Percentiles rank a stretch among this genome's conserved stretches.
phyloP scores from a whole-genome alignment of 1,140 invertebrate species.

The Gerris buenoi region DNA sequence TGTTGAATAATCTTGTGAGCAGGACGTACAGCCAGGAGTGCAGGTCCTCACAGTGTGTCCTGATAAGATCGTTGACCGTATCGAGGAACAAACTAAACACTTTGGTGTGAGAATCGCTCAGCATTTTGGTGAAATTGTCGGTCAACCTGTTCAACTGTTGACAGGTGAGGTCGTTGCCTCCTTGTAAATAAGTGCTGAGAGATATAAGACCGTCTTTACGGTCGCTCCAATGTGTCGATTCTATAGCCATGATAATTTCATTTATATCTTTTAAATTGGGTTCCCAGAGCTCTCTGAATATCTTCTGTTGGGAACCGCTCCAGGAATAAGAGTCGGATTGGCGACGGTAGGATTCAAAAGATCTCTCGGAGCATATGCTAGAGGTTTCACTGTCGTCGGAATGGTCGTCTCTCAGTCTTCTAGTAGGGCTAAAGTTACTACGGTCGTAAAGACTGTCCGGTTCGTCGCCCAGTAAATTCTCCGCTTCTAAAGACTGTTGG shows the following conservation, averaged over 20 bases:
- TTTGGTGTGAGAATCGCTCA: constrained; percentile 93
- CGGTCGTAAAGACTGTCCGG: constrained; percentile 35
- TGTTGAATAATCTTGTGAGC: constrained; percentile 61
- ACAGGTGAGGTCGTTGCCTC: constrained; percentile 47
- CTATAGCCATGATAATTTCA: constrained; percentile 74
- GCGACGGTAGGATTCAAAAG: constrained; percentile 65
- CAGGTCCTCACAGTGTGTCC: constrained; percentile 70
- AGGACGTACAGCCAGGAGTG: constrained; percentile 82
- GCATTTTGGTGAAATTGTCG: constrained; percentile 89
- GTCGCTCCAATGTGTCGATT: constrained; percentile 78
- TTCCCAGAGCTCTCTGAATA: constrained; percentile 49
- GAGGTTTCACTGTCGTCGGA: constrained; percentile 88
- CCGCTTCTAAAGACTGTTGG: constrained; percentile 76
- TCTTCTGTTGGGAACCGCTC: constrained; percentile 60
- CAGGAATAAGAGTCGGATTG: constrained; percentile 54
- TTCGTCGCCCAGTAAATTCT: constrained; percentile 61
- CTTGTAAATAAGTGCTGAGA: constrained; percentile 56
- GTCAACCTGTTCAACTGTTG: constrained; percentile 64
- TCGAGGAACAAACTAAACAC: constrained; percentile 81
- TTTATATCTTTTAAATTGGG: constrained; percentile 54
- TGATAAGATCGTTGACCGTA: constrained; percentile 73
- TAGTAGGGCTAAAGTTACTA: not conserved
- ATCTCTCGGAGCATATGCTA: constrained; percentile 83
- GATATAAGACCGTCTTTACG: constrained; percentile 79
- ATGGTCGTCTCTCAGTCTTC: constrained; percentile 41